Evolutionary conservation across 2,888 invertebrate genomes (phyloP).

Genomic region (Parelbella ahira): DNA sequence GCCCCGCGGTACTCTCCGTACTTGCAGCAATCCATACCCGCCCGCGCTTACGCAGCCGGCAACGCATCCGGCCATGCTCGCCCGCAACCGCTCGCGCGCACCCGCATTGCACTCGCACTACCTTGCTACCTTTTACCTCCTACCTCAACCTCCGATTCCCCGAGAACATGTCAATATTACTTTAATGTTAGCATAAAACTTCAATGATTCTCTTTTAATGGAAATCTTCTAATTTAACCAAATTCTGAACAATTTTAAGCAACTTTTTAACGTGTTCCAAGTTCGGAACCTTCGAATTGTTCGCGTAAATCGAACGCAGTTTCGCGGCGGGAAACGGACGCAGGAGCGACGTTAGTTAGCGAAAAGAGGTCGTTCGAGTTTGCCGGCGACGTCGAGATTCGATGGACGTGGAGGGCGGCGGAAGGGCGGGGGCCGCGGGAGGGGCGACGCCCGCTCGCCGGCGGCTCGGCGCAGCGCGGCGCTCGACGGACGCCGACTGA

Average conservation of each 20-base stretch:
- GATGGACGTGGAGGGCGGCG: constrained; percentile 39
- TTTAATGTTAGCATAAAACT: no score
- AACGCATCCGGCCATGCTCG: constrained; percentile 55
- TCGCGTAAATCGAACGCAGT: constrained; percentile 59
- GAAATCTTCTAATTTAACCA: no score
- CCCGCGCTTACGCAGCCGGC: constrained; percentile 55
- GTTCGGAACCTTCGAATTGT: constrained; percentile 18
- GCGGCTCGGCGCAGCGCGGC: constrained; percentile 78
- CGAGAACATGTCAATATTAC: constrained; percentile 28
- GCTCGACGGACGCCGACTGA: constrained; percentile 79
- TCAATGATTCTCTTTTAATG: no score
- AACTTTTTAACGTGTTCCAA: constrained; percentile 15
- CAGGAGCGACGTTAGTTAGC: constrained; percentile 75
- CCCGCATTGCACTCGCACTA: constrained; percentile 46
- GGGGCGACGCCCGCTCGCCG: constrained; percentile 58
- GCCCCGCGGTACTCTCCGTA: constrained; percentile 71
- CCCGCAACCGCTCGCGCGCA: constrained; percentile 47
- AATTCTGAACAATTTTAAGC: no score
- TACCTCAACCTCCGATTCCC: constrained; percentile 21
- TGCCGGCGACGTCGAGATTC: constrained; percentile 70
- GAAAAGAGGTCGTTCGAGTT: constrained; percentile 78
- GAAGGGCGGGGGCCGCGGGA: constrained; percentile 39
- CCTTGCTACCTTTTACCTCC: constrained; percentile 27
- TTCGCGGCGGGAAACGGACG: constrained; percentile 70
- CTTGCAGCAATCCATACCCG: constrained; percentile 75